These are phyloP conservation scores for Holocentrus rufus DNA, from an alignment of 2,797 vertebrate species.

Conservation along the genomic window DNA sequence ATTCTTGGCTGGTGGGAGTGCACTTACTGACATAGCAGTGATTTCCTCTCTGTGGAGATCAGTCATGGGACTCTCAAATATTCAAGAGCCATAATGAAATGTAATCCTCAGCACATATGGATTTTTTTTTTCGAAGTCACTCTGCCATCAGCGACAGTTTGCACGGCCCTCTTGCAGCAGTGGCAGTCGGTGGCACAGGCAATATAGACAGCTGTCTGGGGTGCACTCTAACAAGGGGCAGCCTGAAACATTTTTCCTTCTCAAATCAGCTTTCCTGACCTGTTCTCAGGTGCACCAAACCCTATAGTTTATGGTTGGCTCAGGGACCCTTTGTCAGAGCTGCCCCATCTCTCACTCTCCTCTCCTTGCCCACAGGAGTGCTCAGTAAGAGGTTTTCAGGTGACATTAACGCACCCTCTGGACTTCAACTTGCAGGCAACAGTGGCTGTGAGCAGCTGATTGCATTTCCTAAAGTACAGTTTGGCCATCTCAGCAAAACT, in stretches of 20 bases:
- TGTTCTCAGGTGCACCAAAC: neutral
- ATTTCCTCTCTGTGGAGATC: constrained; percentile 54
- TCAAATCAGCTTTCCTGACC: constrained; percentile 2
- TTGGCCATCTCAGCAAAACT: too few relatives aligned
- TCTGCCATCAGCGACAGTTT: constrained; percentile 22
- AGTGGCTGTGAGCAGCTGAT: too few relatives aligned
- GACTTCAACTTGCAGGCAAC: too few relatives aligned
- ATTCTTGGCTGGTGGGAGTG: constrained; percentile 45
- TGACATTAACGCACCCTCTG: too few relatives aligned
- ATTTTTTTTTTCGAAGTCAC: constrained; percentile 20
- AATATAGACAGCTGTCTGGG: neutral
- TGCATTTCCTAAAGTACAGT: too few relatives aligned
- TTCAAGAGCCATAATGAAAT: constrained; percentile 52
- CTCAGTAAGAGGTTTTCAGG: too few relatives aligned
- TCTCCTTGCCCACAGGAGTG: too few relatives aligned
- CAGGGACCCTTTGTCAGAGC: neutral
- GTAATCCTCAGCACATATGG: constrained; percentile 39
- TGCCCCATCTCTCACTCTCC: too few relatives aligned
- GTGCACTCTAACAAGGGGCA: neutral
- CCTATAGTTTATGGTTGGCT: neutral
- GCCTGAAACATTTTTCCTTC: constrained; percentile 4
- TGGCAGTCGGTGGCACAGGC: neutral
- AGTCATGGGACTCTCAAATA: constrained; percentile 57
- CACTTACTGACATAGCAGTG: constrained; percentile 59
- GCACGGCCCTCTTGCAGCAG: constrained; percentile 16